Evolutionary conservation across 1,140 invertebrate genomes (phyloP), one percentile per base, ranked within the genome.

Genomic region (Callitettix versicolor): DNA sequence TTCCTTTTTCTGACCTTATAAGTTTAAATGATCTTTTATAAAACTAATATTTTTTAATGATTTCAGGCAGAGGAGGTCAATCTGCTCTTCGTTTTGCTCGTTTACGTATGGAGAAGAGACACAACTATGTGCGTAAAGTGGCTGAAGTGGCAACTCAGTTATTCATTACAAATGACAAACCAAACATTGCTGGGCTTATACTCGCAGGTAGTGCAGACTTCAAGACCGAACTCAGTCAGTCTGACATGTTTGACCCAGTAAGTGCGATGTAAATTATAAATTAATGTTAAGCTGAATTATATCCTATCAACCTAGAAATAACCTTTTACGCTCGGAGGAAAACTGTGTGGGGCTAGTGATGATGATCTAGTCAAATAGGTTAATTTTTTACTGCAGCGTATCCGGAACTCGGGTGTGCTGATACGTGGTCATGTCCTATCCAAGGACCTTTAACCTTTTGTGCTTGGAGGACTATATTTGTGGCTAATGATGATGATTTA

Each of bases 171-270:
- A 97, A 95, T 61, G 97, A 99, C 70, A 94, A 95, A 69, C 91
- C 94, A 21, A 97, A 98, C 68, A 92, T 98, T 61, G 89, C 94
- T 59, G 96, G 97, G 41, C 79, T 99, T 14, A 96, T 99, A 66
- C 74, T 99, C 47, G 97, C 97, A 62, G 97, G 97, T 80, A 96
- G 91, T 65, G 97, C 97, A 26, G 97, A 99, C 73, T 99, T 99
- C 71, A 99, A 99, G 79, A 99, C 95, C 59, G 97, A 99, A 73
- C 84, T 99, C 59, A 95, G 92, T 71, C 95, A 98, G 76, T 99
- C 95, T 1, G 96, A 99, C 70, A 99, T 99, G 95, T 99, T 99
- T 79, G 97, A 99, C 82, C 92, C 91, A 61, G 92, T 95, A 72
- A 84, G 83, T 80, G 58, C 57, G 1, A 5, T 49, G 15, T 36